Base-by-base conservation (phyloP, 1,140 invertebrate species). In the Drosophila quadrilineata region DNA sequence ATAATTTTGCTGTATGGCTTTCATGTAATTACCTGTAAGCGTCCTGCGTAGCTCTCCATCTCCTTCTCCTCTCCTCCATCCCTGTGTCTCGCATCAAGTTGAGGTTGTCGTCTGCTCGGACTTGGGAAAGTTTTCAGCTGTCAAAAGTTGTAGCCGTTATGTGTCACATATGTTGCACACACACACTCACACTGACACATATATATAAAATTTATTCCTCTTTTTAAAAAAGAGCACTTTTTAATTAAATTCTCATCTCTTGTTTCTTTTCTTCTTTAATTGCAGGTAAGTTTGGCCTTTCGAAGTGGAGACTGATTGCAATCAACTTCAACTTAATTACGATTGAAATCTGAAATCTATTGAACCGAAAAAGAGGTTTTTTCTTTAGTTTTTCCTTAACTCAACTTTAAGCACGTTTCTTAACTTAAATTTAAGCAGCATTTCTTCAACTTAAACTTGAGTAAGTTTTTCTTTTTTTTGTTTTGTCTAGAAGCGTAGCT, bases 1-100 rank as follows among this genome's bases (percentile, higher is more conserved):
- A 82, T 82, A 84, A 82, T 82, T 80, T 82, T 48, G n/a, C 56
- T 45, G 68, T 75, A 71, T 66, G 79, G 77, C 77, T 82, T 82
- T 85, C 59, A 65, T 77, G 77, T 82, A 82, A 82, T 82, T 82
- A 82, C 73, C 77, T 63, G 77, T 48, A 12, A 57, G 49, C 33
- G 31, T 12, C 35, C 72, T 56, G 52, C 36, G n/a, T n/a, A n/a
- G n/a, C n/a, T n/a, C n/a, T n/a, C n/a, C n/a, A n/a, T n/a, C n/a
- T n/a, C n/a, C n/a, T n/a, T n/a, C n/a, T n/a, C n/a, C n/a, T n/a
- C n/a, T n/a, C n/a, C n/a, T n/a, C 10, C 35, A 41, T 41, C 54
- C 58, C 60, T 31, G 29, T 31, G n/a, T n/a, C n/a, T n/a, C 12
- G 29, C 22, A 43, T 49, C 33, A n/a, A 19, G 3, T 16, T 21